A percentile compares a stretch with the other conserved stretches of the same genome.
These are phyloP conservation scores for Crotalus viridis DNA, from an alignment of 2,113 vertebrate genomes.

Conservation along the genomic window DNA sequence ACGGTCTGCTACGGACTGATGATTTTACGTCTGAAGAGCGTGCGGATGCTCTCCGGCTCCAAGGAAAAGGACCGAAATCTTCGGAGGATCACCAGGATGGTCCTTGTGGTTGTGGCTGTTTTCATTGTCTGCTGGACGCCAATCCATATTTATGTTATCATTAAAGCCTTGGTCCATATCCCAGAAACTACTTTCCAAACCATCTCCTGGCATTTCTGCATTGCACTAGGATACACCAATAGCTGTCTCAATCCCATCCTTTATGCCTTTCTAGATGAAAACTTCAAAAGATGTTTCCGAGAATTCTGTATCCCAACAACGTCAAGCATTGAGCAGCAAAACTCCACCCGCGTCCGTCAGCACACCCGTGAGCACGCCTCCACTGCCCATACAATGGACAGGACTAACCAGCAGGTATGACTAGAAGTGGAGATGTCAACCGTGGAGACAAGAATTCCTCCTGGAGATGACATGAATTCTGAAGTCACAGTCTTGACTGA, in stretches of 20 bases:
- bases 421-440: constrained; percentile 90
- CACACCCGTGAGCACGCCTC: constrained; percentile 84
- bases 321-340: constrained; percentile 87
- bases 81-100: constrained; percentile 96
- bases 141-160: constrained; percentile 96
- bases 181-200: constrained; percentile 91
- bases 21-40: constrained; percentile 95
- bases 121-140: constrained; percentile 99
- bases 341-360: constrained; percentile 84
- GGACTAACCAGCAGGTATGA: constrained; percentile 96
- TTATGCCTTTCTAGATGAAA: constrained; percentile 97
- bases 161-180: constrained; percentile 91
- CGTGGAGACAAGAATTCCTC: constrained; percentile 70
- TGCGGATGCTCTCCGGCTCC: constrained; percentile 96
- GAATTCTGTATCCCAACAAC: constrained; percentile 95
- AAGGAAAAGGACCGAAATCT: constrained; percentile 98
- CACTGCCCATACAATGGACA: constrained; percentile 87
- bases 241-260: constrained; percentile 98
- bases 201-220: constrained; percentile 98
- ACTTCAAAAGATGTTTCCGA: constrained; percentile 98
- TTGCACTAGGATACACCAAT: constrained; percentile 96
- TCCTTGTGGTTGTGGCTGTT: constrained; percentile 95
- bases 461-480: constrained; percentile 79
- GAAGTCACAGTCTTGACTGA: constrained; percentile 82
- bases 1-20: constrained; percentile 96